Base-by-base conservation (phyloP, 2,888 invertebrate species). In the Acanthoscelides obtectus region DNA sequence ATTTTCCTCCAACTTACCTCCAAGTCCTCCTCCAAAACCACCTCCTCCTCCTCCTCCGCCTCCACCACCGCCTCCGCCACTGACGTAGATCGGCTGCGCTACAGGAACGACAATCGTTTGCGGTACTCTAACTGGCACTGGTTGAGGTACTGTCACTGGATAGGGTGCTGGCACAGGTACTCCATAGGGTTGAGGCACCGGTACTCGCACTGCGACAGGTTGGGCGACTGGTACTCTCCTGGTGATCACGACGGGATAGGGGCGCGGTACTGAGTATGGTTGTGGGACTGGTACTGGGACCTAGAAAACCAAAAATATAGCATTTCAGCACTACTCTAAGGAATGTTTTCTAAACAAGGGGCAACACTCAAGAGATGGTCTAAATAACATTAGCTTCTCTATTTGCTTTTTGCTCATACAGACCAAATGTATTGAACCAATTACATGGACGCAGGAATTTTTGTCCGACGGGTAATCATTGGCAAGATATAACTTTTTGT, bases 141-240 rank as follows among this genome's bases (percentile, higher is more conserved):
- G 88, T 71, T 89, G 88, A 20, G 89, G 86, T 0, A 89, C 85
- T 0, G 87, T 87, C 22, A 88, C 88, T 5, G 89, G 87, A 71
- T 87, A 87, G 0, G 89, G 89, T 72, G 89, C 84, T 69, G 89
- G 87, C 0, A 89, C 84, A 2, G 85, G 84, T n/a, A 88, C 84
- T 3, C 85, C 78, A 22, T 86, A 84, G 0, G 87, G 85, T 66
- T 86, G 83, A 0, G 86, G 85, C 5, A 83, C 83, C 69, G 85
- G 81, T 20, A 85, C 85, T 0, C 86, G 88, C 0, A 89, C 87
- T 0, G 87, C 86, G 0, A 88, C 85, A 4, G 86, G 87, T n/a
- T 83, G 80, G 64, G 82, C 79, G 19, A 80, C 80, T 45, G 81
- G 81, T 45, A 81, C 81, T 74, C 81, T 81, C 65, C 80, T 77